phyloP scores from a whole-genome alignment of 2,888 invertebrate species.

The Lasioglossum pauxillum region DNA sequence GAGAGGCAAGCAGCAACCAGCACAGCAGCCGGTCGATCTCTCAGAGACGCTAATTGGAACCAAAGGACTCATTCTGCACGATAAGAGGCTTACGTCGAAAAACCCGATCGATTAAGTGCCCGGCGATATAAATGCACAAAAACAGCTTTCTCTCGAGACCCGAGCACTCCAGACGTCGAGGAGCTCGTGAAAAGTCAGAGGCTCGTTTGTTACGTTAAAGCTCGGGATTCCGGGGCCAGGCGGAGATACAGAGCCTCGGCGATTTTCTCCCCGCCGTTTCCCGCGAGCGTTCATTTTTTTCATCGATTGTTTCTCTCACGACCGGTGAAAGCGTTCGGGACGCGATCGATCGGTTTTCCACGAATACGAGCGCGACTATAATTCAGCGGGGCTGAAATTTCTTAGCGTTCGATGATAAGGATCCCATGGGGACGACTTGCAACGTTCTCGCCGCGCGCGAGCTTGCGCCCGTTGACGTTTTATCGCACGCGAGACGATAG shows the following conservation, averaged over 20 bases:
- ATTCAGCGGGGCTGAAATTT: not conserved
- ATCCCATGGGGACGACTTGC: conserved; percentile 20
- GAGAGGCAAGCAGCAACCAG: not conserved
- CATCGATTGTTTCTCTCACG: not conserved
- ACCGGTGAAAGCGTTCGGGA: not conserved
- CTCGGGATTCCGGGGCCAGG: conserved; percentile 3
- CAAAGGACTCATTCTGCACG: conserved; percentile 56
- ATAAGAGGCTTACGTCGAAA: conserved; percentile 65
- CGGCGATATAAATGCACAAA: conserved; percentile 54
- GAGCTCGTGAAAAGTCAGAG: conserved; percentile 30
- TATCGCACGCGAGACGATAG: conserved; percentile 55
- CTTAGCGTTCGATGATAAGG: conserved; percentile 21
- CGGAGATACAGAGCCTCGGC: not conserved
- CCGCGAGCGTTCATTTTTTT: not conserved
- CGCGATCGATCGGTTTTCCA: not conserved
- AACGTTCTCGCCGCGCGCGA: conserved; percentile 34
- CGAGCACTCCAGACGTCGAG: conserved; percentile 34
- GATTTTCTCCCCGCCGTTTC: not conserved
- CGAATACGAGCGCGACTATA: not conserved
- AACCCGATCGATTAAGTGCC: conserved; percentile 64
- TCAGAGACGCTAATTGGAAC: conserved; percentile 58
- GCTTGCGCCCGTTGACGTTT: conserved; percentile 50
- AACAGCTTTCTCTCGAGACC: conserved; percentile 30
- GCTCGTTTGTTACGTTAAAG: conserved; percentile 27
- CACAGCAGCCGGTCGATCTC: conserved; percentile 10